These are phyloP conservation scores for Spatulosminthurus flaviceps DNA, from an alignment of 2,888 invertebrate genomes.

Conservation along the genomic window DNA sequence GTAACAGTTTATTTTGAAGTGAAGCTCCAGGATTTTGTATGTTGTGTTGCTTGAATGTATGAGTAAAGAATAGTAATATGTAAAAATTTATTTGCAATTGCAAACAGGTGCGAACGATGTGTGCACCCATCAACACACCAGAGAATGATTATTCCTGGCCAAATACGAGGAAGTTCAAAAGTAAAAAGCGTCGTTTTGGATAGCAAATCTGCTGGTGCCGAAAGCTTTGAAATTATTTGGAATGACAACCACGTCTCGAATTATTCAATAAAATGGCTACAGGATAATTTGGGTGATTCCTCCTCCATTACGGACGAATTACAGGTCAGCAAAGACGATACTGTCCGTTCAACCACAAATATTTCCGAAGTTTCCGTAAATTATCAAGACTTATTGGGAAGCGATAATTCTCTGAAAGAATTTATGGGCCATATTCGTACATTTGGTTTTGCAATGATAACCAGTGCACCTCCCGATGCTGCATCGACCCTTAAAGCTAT, in stretches of 20 bases:
- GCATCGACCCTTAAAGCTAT: constrained; percentile 71
- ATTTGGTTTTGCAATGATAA: constrained; percentile 59
- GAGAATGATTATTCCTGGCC: constrained; percentile 70
- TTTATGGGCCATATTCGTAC: constrained; percentile 54
- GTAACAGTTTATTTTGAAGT: constrained; percentile 64
- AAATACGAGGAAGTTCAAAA: constrained; percentile 33
- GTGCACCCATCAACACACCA: constrained; percentile 73
- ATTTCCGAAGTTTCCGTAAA: constrained; percentile 26
- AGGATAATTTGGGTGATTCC: constrained; percentile 61
- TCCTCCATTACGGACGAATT: not conserved
- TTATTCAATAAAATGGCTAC: constrained; percentile 69
- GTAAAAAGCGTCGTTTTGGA: constrained; percentile 49
- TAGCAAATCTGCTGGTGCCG: constrained; percentile 64
- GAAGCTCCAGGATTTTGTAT: too few species aligned
- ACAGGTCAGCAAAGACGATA: not conserved
- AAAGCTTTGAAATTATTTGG: constrained; percentile 70
- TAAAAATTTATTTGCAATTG: constrained; percentile 64
- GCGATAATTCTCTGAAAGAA: constrained; percentile 45
- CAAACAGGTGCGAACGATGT: constrained; percentile 71
- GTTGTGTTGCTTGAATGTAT: not conserved
- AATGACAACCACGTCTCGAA: constrained; percentile 71
- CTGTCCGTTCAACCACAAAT: not conserved
- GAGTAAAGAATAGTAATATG: constrained; percentile 62
- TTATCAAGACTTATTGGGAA: constrained; percentile 54
- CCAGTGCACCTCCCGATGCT: constrained; percentile 69